A percentile compares a stretch with the other conserved stretches of the same genome.
These are phyloP conservation scores for Odocoileus virginianus DNA, from an alignment of 2,113 vertebrate genomes.

Conservation along the genomic window DNA sequence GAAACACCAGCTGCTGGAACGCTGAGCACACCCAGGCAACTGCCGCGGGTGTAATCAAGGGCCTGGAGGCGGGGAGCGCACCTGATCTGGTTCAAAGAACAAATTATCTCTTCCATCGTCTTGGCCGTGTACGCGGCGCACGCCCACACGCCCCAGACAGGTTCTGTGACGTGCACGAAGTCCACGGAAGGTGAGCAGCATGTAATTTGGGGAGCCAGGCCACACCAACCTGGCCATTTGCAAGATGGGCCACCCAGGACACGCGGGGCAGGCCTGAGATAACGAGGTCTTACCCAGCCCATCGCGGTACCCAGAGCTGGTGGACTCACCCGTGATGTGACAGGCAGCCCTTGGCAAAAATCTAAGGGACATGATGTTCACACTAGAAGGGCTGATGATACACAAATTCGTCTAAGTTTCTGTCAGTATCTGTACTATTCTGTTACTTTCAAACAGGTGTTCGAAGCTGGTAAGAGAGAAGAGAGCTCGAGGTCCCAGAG, in stretches of 20 bases:
- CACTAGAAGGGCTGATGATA: not conserved
- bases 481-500: not conserved
- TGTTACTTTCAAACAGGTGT: not conserved
- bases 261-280: not conserved
- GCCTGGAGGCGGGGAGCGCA: slow-evolving; percentile 2
- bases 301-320: rapidly evolving
- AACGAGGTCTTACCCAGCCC: not conserved
- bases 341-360: not conserved
- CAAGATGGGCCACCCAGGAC: not conserved
- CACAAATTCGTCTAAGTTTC: not conserved
- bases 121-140: not conserved
- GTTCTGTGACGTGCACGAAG: slow-evolving; percentile 8
- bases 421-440: not conserved
- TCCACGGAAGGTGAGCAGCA: not conserved
- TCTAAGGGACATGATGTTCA: not conserved
- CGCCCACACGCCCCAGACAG: slow-evolving; percentile 39
- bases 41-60: slow-evolving; percentile 12
- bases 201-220: not conserved
- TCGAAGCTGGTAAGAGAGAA: not conserved
- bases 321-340: rapidly evolving
- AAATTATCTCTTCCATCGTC: slow-evolving; percentile 35
- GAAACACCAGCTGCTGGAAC: not conserved
- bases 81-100: slow-evolving; percentile 59
- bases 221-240: not conserved
- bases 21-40: not conserved